Percentiles rank a stretch among this genome's conserved stretches.
phyloP scores from a whole-genome alignment of 2,113 vertebrate species.

The Poicephalus gulielmi region DNA sequence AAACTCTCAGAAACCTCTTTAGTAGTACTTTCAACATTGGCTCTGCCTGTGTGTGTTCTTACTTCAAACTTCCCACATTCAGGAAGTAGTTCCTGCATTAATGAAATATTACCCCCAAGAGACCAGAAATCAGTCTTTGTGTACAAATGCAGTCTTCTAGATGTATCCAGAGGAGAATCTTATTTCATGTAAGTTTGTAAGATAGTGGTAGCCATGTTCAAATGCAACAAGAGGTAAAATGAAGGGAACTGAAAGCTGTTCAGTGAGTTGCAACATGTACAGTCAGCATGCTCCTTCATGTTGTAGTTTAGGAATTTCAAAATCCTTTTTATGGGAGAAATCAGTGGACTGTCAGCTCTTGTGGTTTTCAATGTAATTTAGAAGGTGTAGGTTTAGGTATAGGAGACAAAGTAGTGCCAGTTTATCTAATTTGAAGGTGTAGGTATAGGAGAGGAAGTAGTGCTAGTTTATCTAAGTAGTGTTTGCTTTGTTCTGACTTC shows the following conservation, averaged over 20 bases:
- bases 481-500: not conserved
- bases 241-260: not conserved
- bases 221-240: not conserved
- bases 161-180: not conserved
- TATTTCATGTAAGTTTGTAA: not conserved
- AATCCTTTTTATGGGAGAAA: not conserved
- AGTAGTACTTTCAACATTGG: not conserved
- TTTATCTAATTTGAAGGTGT: not conserved
- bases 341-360: fast-evolving
- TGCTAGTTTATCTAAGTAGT: not conserved
- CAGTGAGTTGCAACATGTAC: not conserved
- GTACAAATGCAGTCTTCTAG: not conserved
- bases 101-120: not conserved
- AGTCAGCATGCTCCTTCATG: not conserved
- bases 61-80: not conserved
- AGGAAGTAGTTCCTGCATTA: not conserved
- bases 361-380: not conserved
- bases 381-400: not conserved
- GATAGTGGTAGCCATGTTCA: not conserved
- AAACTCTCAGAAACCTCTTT: not conserved
- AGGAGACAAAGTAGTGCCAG: not conserved
- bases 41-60: not conserved
- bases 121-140: not conserved
- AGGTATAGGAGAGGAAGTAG: not conserved
- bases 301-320: not conserved